These are phyloP conservation scores for Stigmatopora nigra DNA, from an alignment of 2,113 vertebrate genomes.

Conservation along the genomic window DNA sequence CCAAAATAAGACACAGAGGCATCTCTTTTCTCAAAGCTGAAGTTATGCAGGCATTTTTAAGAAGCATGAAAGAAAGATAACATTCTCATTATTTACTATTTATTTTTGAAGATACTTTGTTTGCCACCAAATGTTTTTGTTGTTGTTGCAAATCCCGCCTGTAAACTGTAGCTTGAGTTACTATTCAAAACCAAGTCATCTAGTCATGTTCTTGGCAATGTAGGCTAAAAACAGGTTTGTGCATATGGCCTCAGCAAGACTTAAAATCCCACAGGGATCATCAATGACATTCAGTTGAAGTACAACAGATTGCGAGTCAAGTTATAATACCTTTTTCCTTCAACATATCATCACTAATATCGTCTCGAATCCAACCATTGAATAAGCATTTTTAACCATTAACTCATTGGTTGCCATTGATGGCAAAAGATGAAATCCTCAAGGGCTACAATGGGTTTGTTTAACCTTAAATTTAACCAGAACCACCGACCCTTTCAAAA, in stretches of 20 bases:
- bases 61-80: background rate
- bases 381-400: too few relatives aligned
- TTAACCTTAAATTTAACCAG: too few relatives aligned
- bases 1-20: background rate
- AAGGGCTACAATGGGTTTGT: too few relatives aligned
- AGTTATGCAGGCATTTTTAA: background rate
- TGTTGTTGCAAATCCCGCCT: too few relatives aligned
- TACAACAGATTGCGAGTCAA: slow-evolving; percentile 42
- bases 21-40: background rate
- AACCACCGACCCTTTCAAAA: too few relatives aligned
- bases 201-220: background rate
- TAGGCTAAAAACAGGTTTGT: slow-evolving; percentile 12
- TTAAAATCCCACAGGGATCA: slow-evolving; percentile 42
- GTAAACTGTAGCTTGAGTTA: too few relatives aligned
- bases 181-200: background rate
- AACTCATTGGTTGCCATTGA: slow-evolving; percentile 25
- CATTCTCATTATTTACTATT: background rate
- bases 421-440: too few relatives aligned
- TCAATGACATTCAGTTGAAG: slow-evolving; percentile 37
- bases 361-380: too few relatives aligned
- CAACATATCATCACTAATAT: too few relatives aligned
- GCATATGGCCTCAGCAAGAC: slow-evolving; percentile 39
- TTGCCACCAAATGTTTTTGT: too few relatives aligned
- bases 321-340: background rate
- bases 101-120: background rate